Percentiles rank a stretch among this genome's conserved stretches.
Conservation (phyloP, 2,113 vertebrate genomes). For the Theristicus caerulescens region DNA sequence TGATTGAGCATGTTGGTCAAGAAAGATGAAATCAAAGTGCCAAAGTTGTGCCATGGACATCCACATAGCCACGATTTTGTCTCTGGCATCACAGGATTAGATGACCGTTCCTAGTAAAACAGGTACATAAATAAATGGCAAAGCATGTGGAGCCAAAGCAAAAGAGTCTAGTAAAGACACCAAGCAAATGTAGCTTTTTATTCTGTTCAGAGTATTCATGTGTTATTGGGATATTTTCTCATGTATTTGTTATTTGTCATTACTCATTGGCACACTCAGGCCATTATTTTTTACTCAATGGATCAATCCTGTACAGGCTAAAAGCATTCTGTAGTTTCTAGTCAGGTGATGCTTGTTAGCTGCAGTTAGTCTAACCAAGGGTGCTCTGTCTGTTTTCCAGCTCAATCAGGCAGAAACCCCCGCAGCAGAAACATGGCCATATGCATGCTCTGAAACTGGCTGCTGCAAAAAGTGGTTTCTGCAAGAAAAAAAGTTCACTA, state of each 20-base stretch:
- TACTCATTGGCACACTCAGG: not conserved
- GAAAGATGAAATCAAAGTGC: not conserved
- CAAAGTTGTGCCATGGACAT: not conserved
- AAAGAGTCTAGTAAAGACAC: not conserved
- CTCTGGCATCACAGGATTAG: rapidly evolving
- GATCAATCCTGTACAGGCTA: not conserved
- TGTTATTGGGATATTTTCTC: not conserved
- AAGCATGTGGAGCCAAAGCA: not conserved
- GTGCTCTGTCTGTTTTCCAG: not conserved
- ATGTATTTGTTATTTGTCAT: not conserved
- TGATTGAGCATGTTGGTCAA: not conserved
- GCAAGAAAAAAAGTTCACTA: not conserved
- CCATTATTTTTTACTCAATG: not conserved
- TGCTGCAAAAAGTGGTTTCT: not conserved
- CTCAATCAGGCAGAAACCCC: not conserved
- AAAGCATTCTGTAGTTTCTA: not conserved
- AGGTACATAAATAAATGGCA: not conserved
- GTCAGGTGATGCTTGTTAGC: not conserved
- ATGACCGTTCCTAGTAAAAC: not conserved
- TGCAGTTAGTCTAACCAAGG: not conserved
- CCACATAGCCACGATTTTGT: not conserved
- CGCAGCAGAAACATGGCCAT: not conserved
- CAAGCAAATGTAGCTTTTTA: not conserved
- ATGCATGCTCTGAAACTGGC: not conserved
- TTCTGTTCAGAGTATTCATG: not conserved